A percentile compares a stretch with the other conserved stretches of the same genome.
Evolutionary conservation across 2,888 invertebrate species (phyloP).

Genomic region (Ennomos quercinarius): DNA sequence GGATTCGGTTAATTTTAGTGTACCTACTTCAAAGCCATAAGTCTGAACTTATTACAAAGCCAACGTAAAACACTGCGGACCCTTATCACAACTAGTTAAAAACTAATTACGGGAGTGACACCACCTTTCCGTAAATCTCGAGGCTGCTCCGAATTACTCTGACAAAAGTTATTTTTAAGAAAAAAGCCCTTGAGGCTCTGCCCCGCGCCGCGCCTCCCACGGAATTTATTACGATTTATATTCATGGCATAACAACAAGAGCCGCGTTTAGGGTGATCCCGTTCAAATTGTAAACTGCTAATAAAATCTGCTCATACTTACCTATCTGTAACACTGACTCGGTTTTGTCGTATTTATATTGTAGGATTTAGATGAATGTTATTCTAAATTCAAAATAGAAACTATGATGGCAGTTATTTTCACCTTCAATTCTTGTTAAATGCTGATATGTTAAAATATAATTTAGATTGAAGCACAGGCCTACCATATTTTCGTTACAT

Average conservation of each 20-base stretch:
- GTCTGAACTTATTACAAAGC: conserved; percentile 72
- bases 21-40: conserved; percentile 48
- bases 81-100: conserved; percentile 86
- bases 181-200: conserved; percentile 82
- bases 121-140: conserved; percentile 83
- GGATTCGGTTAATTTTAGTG: conserved; percentile 28
- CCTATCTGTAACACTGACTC: conserved; percentile 23
- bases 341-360: too few relatives aligned
- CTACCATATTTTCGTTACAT: too few relatives aligned
- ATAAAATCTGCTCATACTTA: conserved; percentile 63
- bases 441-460: too few relatives aligned
- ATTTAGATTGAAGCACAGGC: too few relatives aligned
- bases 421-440: too few relatives aligned
- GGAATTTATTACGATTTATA: conserved; percentile 88
- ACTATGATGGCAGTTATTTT: too few relatives aligned
- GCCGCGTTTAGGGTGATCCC: conserved; percentile 78
- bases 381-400: too few relatives aligned
- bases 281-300: conserved; percentile 74
- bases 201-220: conserved; percentile 55
- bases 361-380: too few relatives aligned
- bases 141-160: conserved; percentile 82
- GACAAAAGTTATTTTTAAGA: conserved; percentile 86
- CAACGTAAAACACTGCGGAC: conserved; percentile 75
- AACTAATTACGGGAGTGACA: conserved; percentile 85
- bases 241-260: conserved; percentile 85